A percentile compares a stretch with the other conserved stretches of the same genome.
These are phyloP conservation scores for Oncorhynchus mykiss DNA, from an alignment of 2,113 vertebrate genomes.

Conservation along the genomic window DNA sequence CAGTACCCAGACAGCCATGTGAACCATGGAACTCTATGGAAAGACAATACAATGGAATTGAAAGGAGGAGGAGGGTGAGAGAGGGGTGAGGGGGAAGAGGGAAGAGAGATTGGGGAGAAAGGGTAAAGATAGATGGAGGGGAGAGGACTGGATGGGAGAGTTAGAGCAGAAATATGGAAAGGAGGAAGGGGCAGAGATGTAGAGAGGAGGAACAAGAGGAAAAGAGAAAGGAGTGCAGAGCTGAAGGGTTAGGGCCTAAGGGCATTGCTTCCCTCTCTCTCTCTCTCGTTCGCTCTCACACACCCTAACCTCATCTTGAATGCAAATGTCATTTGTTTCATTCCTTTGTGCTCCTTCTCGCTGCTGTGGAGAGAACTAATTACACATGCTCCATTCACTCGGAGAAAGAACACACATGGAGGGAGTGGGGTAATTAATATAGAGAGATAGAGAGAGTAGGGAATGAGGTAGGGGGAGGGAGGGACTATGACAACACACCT, in stretches of 20 bases:
- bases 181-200: slow-evolving; percentile 3
- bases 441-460: not conserved
- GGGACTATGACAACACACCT: slow-evolving; percentile 44
- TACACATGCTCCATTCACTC: slow-evolving; percentile 71
- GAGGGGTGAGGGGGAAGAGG: slow-evolving; percentile 37
- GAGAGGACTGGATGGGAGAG: too few relatives aligned
- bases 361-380: slow-evolving; percentile 74
- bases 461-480: slow-evolving; percentile 27
- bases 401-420: slow-evolving; percentile 63
- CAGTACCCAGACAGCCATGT: too few relatives aligned
- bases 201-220: too few relatives aligned
- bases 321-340: slow-evolving; percentile 72
- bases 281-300: slow-evolving; percentile 49
- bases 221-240: not conserved
- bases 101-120: slow-evolving; percentile 20
- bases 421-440: slow-evolving; percentile 25
- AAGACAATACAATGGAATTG: slow-evolving; percentile 69
- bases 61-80: slow-evolving; percentile 36
- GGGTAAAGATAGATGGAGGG: slow-evolving; percentile 12
- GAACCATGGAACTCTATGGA: slow-evolving; percentile 64
- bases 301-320: slow-evolving; percentile 68
- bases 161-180: slow-evolving; percentile 7
- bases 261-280: slow-evolving; percentile 1
- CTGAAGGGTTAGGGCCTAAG: slow-evolving; percentile 53
- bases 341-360: slow-evolving; percentile 68